Base-by-base conservation (phyloP, 2,113 vertebrate genomes). In the Craseonycteris thonglongyai region DNA sequence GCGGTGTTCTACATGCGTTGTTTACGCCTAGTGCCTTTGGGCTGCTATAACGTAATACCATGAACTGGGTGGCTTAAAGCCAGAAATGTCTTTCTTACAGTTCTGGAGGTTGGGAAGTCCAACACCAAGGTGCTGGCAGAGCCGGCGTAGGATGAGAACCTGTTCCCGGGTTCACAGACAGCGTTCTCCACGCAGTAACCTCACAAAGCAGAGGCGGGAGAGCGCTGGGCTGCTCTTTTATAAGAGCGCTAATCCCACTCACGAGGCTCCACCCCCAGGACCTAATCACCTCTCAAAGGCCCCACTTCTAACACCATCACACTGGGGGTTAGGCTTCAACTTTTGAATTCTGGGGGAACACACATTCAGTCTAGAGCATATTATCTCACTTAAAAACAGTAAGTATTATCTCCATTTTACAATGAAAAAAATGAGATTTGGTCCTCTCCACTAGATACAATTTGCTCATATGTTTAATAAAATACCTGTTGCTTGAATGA, bases 401-500 rank as follows among this genome's bases (percentile, higher is more conserved):
- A 68, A 76, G 2, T 61, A 76, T 54, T 51, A 30, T 38, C 49
- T n/a, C 26, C 10, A 72, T 66, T 80, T 81, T 76, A 65, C 16
- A 93, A n/a, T 74, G 38, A 65, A 72, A 51, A 95, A 84, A 81
- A 9, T 35, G 38, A 88, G 18, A 33, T 16, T 69, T 33, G 42
- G 30, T 94, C 49, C 16, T 82, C 56, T 82, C 40, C 24, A 87
- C 28, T 14, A 80, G 51, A 80, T 19, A 51, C 28, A 89, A 10
- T 71, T 72, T 81, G 68, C 61, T 71, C 61, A 24, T 63, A 71
- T 76, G 66, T 54, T 82, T 82, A 90, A 65, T 54, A 78, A 86
- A 76, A 58, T 89, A 47, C 56, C 26, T 76, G 33, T 95, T 47
- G 38, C 49, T 87, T 65, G 9, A 78, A 71, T 59, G 72, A 80